Evolutionary conservation across 2,888 invertebrate species (phyloP).

Genomic region (Patella ulyssiponensis): DNA sequence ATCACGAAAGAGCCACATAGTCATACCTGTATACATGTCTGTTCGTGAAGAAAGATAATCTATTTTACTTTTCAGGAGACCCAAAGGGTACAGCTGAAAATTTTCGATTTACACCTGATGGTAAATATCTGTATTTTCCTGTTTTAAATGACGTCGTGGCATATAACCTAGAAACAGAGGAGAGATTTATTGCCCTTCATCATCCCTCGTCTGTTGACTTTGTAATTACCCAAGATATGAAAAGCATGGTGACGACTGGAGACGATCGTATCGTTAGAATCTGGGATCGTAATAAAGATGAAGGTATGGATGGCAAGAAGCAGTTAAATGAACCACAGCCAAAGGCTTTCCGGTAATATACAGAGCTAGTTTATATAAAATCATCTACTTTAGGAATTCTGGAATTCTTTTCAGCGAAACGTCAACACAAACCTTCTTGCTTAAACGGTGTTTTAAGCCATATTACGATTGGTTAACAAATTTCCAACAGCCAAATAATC

Average conservation of each 20-base stretch:
- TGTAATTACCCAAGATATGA: slow-evolving; percentile 41
- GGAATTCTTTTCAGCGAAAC: too few species aligned
- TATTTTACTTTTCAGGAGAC: slow-evolving; percentile 12
- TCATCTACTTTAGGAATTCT: too few species aligned
- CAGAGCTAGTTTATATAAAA: not conserved
- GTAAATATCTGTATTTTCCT: slow-evolving; percentile 43
- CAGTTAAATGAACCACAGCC: too few species aligned
- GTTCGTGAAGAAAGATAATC: not conserved
- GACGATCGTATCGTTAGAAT: slow-evolving; percentile 56
- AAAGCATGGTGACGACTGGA: slow-evolving; percentile 47
- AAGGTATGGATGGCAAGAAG: not conserved
- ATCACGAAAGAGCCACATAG: too few species aligned
- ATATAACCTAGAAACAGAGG: slow-evolving; percentile 35
- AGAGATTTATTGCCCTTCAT: slow-evolving; percentile 36
- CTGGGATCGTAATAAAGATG: slow-evolving; percentile 45
- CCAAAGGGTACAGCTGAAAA: slow-evolving; percentile 23
- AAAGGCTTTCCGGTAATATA: not conserved
- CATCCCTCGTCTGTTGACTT: slow-evolving; percentile 39
- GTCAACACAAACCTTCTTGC: too few species aligned
- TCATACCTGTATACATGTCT: too few species aligned
- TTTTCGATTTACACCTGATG: slow-evolving; percentile 38
- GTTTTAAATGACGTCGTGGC: slow-evolving; percentile 35
- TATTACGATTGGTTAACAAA: too few species aligned
- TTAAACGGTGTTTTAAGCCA: too few species aligned
- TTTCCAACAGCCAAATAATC: too few species aligned